These are phyloP conservation scores for Paguma larvata DNA, from an alignment of 2,797 vertebrate genomes.

Conservation along the genomic window DNA sequence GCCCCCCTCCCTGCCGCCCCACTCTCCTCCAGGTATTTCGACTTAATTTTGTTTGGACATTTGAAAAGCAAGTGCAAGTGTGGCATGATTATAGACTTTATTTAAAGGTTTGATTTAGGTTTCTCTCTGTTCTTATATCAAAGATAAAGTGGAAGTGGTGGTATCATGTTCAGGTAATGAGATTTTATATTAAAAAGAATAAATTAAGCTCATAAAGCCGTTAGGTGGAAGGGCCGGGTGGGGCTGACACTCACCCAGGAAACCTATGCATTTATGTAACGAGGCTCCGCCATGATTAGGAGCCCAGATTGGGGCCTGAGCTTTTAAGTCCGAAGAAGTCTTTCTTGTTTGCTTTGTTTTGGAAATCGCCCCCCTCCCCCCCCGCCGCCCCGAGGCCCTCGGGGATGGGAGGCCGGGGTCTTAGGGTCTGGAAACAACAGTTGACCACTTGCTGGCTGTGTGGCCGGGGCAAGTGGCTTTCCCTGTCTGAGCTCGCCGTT, in stretches of 20 bases:
- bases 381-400: background rate
- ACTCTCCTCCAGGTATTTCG: conserved; percentile 91
- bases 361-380: conserved; percentile 71
- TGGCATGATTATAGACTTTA: conserved; percentile 98
- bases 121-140: conserved; percentile 99
- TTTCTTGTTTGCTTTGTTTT: conserved; percentile 83
- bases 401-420: background rate
- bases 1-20: background rate
- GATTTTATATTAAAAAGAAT: conserved; percentile 96
- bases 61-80: conserved; percentile 91
- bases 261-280: conserved; percentile 86
- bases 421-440: background rate
- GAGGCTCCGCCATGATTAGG: conserved; percentile 79
- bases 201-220: conserved; percentile 91
- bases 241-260: conserved; percentile 84
- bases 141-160: conserved; percentile 93
- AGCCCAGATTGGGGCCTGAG: conserved; percentile 80
- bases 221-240: conserved; percentile 85
- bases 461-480: background rate
- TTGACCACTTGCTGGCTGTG: background rate
- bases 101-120: conserved; percentile 99
- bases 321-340: conserved; percentile 83
- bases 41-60: conserved; percentile 95
- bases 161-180: conserved; percentile 96
- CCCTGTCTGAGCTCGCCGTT: conserved; percentile 28